Evolutionary conservation across 2,888 invertebrate genomes (phyloP).

Genomic region (Drosophila maculinotata): DNA sequence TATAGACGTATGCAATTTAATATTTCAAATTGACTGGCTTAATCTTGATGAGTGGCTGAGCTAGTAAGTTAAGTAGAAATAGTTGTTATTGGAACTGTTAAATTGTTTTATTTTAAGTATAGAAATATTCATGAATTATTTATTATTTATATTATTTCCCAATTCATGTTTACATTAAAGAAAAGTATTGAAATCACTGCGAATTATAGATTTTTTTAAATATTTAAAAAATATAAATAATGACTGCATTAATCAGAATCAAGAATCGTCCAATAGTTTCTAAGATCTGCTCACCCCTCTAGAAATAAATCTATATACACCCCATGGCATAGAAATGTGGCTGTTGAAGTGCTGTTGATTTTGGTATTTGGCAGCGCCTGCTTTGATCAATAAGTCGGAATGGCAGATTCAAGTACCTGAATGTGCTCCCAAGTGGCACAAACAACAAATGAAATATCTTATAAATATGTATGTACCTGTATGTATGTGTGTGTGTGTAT

Average conservation of each 20-base stretch:
- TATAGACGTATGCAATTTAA: constrained; percentile 24
- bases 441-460: constrained; percentile 53
- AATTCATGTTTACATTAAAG: too few species aligned
- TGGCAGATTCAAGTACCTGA: constrained; percentile 52
- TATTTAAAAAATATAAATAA: too few species aligned
- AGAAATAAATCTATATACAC: background rate
- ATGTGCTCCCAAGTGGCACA: constrained; percentile 35
- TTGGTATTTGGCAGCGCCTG: constrained; percentile 55
- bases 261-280: too few species aligned
- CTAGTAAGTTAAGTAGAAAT: background rate
- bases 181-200: too few species aligned
- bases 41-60: constrained; percentile 1
- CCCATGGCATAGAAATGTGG: constrained; percentile 16
- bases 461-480: constrained; percentile 34
- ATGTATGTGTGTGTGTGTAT: background rate
- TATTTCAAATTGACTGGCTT: constrained; percentile 16
- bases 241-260: too few species aligned
- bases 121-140: too few species aligned
- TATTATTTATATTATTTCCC: too few species aligned
- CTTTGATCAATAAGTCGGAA: constrained; percentile 62
- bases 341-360: constrained; percentile 30
- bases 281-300: background rate
- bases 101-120: too few species aligned
- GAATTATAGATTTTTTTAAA: too few species aligned
- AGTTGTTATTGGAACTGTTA: background rate